Evolutionary conservation across 92 coral and sea anemone genomes (phyloP), one percentile per base, ranked within the genome.

Genomic region (Heteractis magnifica): DNA sequence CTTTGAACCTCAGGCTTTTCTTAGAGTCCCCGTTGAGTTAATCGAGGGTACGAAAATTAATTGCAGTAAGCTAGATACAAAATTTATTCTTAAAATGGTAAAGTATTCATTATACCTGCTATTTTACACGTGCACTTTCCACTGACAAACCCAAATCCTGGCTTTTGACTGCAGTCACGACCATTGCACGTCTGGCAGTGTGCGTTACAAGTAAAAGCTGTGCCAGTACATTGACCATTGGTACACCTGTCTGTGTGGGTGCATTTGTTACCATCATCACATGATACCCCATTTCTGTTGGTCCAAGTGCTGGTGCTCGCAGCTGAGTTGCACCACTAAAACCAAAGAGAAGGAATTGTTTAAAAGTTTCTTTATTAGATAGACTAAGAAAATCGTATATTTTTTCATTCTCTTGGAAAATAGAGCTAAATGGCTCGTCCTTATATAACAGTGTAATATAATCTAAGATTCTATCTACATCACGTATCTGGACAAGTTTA

Each of bases 141-240:
- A 72, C 77, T 91, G 20, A 85, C 90, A 53, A 87, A 95, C 60
- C 98, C 98, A 78, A 89, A 95, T 14, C 98, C 98, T 58, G 95
- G 81, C 49, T 95, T 92, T 18, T 91, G 90, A 52, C 93, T 87
- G 77, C 98, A 95, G 82, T 75, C 79, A 51, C 86, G 87, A 51
- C 97, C 92, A 71, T 91, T 89, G 60, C 98, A 95, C 49, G 78
- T 78, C 87, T 93, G 98, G 82, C 97, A 95, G 23, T 73, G 59
- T 18, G 86, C 11, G 78, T 89, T 90, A 81, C 98, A 95, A 49
- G 79, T 85, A 52, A 95, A 86, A 8, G 90, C 82, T 13, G 77
- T 79, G 52, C 89, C 93, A 1, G 77, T 81, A 65, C 98, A 95
- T 52, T 82, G 93, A 56, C 98, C 98, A 62, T 77, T 76, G 64